Conservation (phyloP, 2,113 vertebrate species). For the Centrocercus urophasianus region DNA sequence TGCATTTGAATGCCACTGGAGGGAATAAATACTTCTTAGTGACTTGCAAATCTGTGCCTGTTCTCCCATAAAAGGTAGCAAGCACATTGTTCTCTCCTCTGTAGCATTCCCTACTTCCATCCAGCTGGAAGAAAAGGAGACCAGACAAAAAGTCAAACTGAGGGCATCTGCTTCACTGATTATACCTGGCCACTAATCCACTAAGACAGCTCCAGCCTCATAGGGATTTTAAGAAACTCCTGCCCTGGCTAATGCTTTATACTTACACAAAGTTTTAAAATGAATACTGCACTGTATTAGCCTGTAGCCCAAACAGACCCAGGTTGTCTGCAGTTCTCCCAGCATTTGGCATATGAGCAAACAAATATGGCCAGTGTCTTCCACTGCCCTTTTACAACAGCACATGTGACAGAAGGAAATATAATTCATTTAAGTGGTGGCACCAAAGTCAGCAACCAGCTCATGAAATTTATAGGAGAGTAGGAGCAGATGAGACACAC, state of each 20-base stretch:
- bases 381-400: not conserved
- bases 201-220: constrained; percentile 9
- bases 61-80: constrained; percentile 33
- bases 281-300: not conserved
- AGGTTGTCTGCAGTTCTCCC: not conserved
- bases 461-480: not conserved
- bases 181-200: constrained; percentile 19
- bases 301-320: not conserved
- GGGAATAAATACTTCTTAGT: not conserved
- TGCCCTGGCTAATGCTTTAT: not conserved
- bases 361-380: not conserved
- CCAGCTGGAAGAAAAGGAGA: constrained; percentile 27
- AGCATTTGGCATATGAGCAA: not conserved
- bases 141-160: constrained; percentile 21
- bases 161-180: constrained; percentile 24
- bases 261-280: not conserved
- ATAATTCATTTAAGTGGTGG: rapidly evolving
- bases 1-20: not conserved
- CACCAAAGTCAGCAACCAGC: not conserved
- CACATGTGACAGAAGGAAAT: not conserved
- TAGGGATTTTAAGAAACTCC: constrained; percentile 5
- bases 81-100: not conserved
- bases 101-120: constrained; percentile 28
- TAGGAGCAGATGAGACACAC: not conserved
- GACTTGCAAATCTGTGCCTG: not conserved